A percentile compares a stretch with the other conserved stretches of the same genome.
These are phyloP conservation scores for Gephyroberyx darwinii DNA, from an alignment of 2,797 vertebrate species.

Conservation along the genomic window DNA sequence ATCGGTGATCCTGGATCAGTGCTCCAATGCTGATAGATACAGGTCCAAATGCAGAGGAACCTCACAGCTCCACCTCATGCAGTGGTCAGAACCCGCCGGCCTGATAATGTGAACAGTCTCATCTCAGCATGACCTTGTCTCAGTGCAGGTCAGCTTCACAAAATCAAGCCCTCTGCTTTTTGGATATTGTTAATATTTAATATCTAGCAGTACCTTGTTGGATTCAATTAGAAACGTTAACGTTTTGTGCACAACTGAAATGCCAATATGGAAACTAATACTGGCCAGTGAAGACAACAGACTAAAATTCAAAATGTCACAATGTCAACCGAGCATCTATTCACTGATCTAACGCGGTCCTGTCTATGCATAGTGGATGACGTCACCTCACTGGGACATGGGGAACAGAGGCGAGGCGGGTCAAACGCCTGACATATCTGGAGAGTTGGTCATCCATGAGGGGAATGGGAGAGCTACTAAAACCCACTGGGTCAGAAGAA, in stretches of 20 bases:
- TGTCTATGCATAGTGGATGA: constrained; percentile 21
- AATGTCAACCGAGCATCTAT: neutral
- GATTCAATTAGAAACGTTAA: neutral
- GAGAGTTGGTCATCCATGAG: constrained; percentile 29
- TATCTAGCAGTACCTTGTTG: neutral
- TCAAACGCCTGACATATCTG: constrained; percentile 29
- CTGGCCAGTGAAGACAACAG: neutral
- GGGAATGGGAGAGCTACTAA: neutral
- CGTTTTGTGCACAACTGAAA: too few species aligned
- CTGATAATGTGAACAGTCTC: too few species aligned
- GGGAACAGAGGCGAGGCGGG: constrained; percentile 12
- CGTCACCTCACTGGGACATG: constrained; percentile 23
- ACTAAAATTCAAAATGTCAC: neutral
- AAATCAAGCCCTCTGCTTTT: neutral
- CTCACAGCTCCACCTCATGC: neutral
- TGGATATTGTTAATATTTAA: neutral
- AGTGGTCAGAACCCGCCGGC: neutral
- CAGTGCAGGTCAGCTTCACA: neutral
- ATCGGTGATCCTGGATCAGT: neutral
- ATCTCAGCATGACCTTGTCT: too few species aligned
- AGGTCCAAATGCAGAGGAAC: neutral
- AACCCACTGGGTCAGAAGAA: constrained; percentile 16
- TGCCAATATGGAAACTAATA: too few species aligned
- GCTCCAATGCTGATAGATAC: neutral
- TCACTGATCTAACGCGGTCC: neutral